Base-by-base conservation (phyloP, 2,888 invertebrate genomes). In the Pomacea canaliculata region DNA sequence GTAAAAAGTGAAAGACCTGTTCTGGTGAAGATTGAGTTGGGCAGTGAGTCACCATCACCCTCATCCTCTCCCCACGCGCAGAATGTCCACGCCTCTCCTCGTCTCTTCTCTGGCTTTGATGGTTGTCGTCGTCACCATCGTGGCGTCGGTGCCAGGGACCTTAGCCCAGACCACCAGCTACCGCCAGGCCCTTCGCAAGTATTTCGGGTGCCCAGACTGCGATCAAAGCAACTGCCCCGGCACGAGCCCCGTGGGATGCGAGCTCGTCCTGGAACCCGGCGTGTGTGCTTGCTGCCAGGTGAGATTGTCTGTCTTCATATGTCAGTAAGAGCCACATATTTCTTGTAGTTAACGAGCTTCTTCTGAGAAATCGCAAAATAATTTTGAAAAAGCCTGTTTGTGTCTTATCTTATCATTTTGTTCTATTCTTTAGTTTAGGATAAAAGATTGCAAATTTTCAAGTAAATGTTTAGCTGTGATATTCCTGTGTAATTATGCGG, bases 121-220 rank as follows among this genome's bases (percentile, higher is more conserved):
- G 7, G 59, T 56, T 10, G 18, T 73, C 10, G 59, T 23, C 13
- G 18, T 56, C 19, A 13, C 18, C 51, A 51, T 56, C 9, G 1
- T 72, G 16, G 48, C 65, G 13, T 49, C 48, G 8, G 19, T 56
- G 4, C 51, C 66, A 19, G n/a, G n/a, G 51, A 69, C 7, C 23
- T 2, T 37, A 5, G 49, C 49, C n/a, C 8, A 56, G 16, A 13
- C 37, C 27, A 18, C 19, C 7, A 13, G 37, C 3, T 27, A 73
- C 73, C 51, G 63, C 19, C 18, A 63, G 23, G 49, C 63, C 18
- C 65, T 77, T 37, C 18, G 77, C 19, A 72, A 70, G 56, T 60
- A 72, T 19, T 78, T 78, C 71, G 66, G 76, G 48, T 78, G 78
- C 56, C 78, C 78, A 18, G 49, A 63, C 16, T 78, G 78, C 51